Evolutionary conservation across 2,797 vertebrate genomes (phyloP), one percentile per base, ranked within the genome.

Genomic region (Limosa lapponica): DNA sequence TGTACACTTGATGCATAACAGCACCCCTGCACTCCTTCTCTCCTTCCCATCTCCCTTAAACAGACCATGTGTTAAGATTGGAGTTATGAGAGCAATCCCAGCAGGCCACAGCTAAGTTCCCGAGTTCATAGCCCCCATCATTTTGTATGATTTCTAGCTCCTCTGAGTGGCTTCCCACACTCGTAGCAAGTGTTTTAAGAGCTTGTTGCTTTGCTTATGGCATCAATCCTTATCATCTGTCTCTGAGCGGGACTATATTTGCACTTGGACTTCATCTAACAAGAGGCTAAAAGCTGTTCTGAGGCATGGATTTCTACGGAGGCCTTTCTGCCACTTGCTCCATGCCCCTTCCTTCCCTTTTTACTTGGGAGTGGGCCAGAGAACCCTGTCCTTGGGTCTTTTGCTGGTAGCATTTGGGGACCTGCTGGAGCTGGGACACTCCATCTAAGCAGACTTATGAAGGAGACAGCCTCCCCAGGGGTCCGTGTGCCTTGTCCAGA

Each of bases 1-100:
- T 93, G 88, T 34, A 92, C 69, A 51, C 55, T 94, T 95, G 96
- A 97, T 82, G 37, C 57, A 83, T 39, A 95, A 77, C 96, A 97
- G 94, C 73, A 90, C 39, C 61, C 83, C 85, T 90, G 73, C 51
- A 48, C 90, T 92, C 67, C 49, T 83, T 86, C 58, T 87, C 70
- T 67, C 61, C 66, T 88, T 79, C 70, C 69, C 64, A 81, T 75
- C 80, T 75, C 69, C 69, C n/a, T 87, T 81, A 81, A 88, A 94
- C 75, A 92, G 73, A 95, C 82, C 66, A 51, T 90, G 78, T 91
- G 72, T 91, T 93, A 93, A 82, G 85, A 80, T 48, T 43, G n/a
- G 36, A 92, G 67, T 93, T 92, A 89, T 79, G 59, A 91, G 51
- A 87, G 64, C 87, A 88, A 73, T 90, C 79, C 81, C 93, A 87